Conservation (phyloP, 2,113 vertebrate species). For the Alligator sinensis region DNA sequence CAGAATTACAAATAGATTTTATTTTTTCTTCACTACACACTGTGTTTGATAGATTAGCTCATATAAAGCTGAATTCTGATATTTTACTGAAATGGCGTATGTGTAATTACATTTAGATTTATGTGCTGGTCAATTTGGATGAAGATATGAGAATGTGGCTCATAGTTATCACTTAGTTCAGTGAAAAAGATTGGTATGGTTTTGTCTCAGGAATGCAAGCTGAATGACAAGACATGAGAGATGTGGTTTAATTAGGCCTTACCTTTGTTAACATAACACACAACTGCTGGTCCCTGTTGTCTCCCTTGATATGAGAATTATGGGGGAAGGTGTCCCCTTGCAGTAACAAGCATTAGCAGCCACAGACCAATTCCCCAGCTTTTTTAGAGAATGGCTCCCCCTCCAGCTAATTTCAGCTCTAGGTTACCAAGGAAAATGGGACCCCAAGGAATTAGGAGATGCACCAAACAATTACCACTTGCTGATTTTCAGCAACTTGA, state of each 20-base stretch:
- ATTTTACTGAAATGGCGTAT: not conserved
- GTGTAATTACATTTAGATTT: not conserved
- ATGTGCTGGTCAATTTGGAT: not conserved
- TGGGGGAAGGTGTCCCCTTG: not conserved
- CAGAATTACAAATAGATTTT: not conserved
- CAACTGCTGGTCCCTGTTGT: too few species aligned
- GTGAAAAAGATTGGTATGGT: not conserved
- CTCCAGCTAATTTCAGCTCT: not conserved
- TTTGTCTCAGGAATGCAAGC: not conserved
- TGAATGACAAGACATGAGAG: conserved; percentile 9
- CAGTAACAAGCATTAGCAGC: not conserved
- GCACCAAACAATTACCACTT: not conserved
- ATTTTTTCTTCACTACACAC: not conserved
- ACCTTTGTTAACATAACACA: conserved; percentile 38
- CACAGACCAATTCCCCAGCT: not conserved
- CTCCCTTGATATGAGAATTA: conserved; percentile 23
- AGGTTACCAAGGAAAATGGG: not conserved
- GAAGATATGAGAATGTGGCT: not conserved
- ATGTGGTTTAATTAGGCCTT: conserved; percentile 51
- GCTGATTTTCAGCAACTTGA: conserved; percentile 21
- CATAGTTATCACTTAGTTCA: not conserved
- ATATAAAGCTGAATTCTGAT: not conserved
- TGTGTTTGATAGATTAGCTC: not conserved
- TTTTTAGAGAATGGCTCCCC: not conserved
- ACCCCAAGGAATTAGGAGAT: not conserved